phyloP scores from a whole-genome alignment of 2,797 vertebrate species.

The Brachyalestes nurse region DNA sequence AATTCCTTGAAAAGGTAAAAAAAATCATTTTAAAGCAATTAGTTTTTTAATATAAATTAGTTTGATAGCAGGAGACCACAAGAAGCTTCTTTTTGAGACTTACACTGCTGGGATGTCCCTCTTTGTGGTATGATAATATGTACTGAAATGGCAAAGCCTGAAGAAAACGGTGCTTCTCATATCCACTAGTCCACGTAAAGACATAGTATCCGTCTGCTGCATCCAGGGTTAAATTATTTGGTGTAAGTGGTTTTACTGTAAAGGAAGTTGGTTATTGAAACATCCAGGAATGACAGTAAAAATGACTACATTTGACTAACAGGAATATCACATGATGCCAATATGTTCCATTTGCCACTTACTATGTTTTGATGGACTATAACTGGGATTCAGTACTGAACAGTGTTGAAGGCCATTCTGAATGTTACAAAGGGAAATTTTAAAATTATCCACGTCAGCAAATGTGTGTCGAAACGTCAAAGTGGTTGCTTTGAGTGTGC shows the following conservation, averaged over 20 bases:
- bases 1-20: slow-evolving; percentile 35
- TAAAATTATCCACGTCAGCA: accelerated
- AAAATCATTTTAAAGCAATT: neutral
- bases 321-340: neutral
- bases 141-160: accelerated
- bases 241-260: slow-evolving; percentile 66
- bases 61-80: neutral
- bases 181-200: slow-evolving; percentile 63
- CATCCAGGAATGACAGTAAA: neutral
- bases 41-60: neutral
- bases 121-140: slow-evolving; percentile 50
- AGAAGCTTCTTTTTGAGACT: neutral
- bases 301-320: neutral
- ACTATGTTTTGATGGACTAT: neutral
- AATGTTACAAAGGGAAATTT: slow-evolving; percentile 28
- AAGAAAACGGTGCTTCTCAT: accelerated
- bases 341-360: slow-evolving; percentile 43
- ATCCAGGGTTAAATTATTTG: slow-evolving; percentile 43
- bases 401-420: accelerated
- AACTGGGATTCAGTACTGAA: accelerated
- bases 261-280: slow-evolving; percentile 23
- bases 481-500: slow-evolving; percentile 42
- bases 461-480: too few relatives aligned
- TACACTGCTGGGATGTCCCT: neutral
- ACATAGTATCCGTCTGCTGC: neutral